Percentiles rank a stretch among this genome's conserved stretches.
These are phyloP conservation scores for Thecocarcelia acutangulata DNA, from an alignment of 2,888 invertebrate species.

Conservation along the genomic window DNA sequence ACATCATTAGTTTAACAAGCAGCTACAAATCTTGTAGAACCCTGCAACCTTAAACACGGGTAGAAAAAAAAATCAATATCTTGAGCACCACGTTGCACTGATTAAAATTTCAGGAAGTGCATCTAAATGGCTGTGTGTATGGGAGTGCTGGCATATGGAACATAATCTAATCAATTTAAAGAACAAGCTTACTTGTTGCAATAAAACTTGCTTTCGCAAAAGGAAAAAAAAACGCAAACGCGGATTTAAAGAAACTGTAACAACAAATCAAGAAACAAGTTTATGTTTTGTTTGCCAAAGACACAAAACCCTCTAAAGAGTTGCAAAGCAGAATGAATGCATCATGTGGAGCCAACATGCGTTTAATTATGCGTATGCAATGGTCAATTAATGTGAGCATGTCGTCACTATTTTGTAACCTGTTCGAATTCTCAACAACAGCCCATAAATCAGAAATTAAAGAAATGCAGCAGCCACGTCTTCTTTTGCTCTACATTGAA, in stretches of 20 bases:
- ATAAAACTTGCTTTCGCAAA: conserved; percentile 18
- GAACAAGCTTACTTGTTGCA: conserved; percentile 51
- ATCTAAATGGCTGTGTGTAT: not conserved
- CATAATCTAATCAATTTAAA: conserved; percentile 69
- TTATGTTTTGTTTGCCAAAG: conserved; percentile 10
- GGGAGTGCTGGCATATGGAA: conserved; percentile 31
- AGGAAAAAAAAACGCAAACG: too few species aligned
- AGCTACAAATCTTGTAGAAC: conserved; percentile 59
- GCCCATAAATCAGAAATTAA: conserved; percentile 64
- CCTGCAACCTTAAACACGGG: conserved; percentile 27
- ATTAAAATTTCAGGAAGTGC: conserved; percentile 67
- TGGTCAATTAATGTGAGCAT: conserved; percentile 68
- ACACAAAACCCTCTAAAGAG: conserved; percentile 17
- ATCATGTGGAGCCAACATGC: conserved; percentile 69
- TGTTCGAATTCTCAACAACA: conserved; percentile 60
- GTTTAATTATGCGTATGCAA: conserved; percentile 71
- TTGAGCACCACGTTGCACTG: conserved; percentile 25
- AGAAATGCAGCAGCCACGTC: conserved; percentile 1
- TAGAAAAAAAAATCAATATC: not conserved
- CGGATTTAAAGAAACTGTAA: conserved; percentile 43
- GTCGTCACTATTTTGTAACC: conserved; percentile 69
- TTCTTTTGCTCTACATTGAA: conserved; percentile 19
- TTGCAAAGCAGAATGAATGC: conserved; percentile 40
- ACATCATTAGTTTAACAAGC: conserved; percentile 77
- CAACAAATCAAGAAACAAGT: conserved; percentile 37